Evolutionary conservation across 1,140 invertebrate species (phyloP).

Genomic region (Xylocopa sonorina): DNA sequence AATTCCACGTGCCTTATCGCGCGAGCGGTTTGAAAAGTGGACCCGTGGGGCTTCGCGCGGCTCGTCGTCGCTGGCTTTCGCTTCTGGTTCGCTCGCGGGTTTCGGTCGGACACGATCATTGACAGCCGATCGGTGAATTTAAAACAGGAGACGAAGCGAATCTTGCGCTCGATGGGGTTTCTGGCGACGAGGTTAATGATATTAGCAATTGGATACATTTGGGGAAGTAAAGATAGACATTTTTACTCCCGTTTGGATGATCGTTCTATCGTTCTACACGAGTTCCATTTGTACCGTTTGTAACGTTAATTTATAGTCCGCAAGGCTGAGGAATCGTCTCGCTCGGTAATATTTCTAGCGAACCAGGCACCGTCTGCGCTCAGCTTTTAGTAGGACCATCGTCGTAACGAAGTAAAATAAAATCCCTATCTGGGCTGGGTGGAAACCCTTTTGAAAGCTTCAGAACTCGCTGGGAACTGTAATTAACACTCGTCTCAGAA

Average conservation of each 20-base stretch:
- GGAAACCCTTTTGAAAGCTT: constrained; percentile 9
- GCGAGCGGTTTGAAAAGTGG: constrained; percentile 13
- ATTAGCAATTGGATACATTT: constrained; percentile 12
- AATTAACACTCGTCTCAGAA: constrained; percentile 26
- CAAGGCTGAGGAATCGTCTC: constrained; percentile 38
- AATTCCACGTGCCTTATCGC: constrained; percentile 31
- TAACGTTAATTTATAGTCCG: constrained; percentile 28
- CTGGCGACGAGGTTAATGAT: not conserved
- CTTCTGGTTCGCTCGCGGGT: not conserved
- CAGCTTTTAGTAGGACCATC: not conserved
- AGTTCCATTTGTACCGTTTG: constrained; percentile 41
- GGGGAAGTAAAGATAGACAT: constrained; percentile 23
- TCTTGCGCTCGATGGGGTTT: too few relatives aligned
- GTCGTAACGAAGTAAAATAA: constrained; percentile 31
- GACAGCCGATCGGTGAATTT: not conserved
- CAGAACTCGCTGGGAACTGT: not conserved
- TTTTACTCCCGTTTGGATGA: not conserved
- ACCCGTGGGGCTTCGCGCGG: not conserved
- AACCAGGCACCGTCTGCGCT: not conserved
- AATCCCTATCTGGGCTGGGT: not conserved
- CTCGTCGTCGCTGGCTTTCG: not conserved
- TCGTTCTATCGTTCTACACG: constrained; percentile 4
- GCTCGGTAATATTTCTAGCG: constrained; percentile 40
- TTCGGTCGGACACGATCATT: not conserved
- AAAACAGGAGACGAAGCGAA: not conserved